phyloP scores from a whole-genome alignment of 2,888 invertebrate genomes.

The Platycheirus rosarum region DNA sequence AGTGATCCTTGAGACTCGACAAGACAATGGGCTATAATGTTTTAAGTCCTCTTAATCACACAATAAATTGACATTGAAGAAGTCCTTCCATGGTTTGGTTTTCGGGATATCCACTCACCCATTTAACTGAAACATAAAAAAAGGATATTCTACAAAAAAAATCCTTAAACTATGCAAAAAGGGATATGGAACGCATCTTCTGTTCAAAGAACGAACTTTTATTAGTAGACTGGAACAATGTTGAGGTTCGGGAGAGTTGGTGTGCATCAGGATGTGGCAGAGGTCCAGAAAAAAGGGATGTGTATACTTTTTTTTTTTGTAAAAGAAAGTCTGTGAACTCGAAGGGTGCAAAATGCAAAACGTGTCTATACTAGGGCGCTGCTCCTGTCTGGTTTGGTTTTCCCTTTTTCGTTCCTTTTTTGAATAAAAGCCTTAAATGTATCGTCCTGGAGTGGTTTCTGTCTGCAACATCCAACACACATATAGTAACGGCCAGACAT shows the following conservation, averaged over 20 bases:
- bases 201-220: conserved; percentile 1
- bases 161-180: conserved; percentile 45
- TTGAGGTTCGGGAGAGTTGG: conserved; percentile 1
- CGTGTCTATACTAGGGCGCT: conserved; percentile 21
- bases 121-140: not conserved
- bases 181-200: conserved; percentile 49
- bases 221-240: conserved; percentile 34
- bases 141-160: conserved; percentile 4
- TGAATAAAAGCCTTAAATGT: conserved; percentile 15
- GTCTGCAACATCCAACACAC: not conserved
- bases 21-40: conserved; percentile 57
- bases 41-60: conserved; percentile 65
- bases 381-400: not conserved
- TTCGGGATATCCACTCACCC: not conserved
- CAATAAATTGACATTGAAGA: conserved; percentile 57
- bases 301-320: not conserved
- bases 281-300: conserved; percentile 26
- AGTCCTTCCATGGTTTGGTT: conserved; percentile 13
- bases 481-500: conserved; percentile 52
- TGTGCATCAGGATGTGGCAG: not conserved
- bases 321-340: not conserved
- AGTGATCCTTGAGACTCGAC: conserved; percentile 59
- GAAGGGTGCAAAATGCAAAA: conserved; percentile 52
- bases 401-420: too few relatives aligned
- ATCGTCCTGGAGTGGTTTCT: conserved; percentile 14